Evolutionary conservation across 2,797 vertebrate genomes (phyloP), one percentile per base, ranked within the genome.

Genomic region (Gephyroberyx darwinii): DNA sequence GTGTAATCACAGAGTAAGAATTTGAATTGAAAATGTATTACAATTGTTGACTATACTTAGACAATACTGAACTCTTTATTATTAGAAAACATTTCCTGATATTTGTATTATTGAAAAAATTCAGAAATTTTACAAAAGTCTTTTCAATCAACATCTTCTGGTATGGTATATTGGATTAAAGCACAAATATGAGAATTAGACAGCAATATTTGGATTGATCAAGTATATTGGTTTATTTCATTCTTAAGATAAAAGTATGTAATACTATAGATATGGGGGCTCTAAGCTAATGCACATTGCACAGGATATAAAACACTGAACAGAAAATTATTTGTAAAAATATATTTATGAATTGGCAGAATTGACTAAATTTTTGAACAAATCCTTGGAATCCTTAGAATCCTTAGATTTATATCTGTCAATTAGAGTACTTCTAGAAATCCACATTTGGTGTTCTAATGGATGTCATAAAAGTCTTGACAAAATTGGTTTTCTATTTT

Each of bases 21-120:
- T 69, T 81, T 9, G 17, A 83, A 73, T 69, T 74, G 47, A 80
- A 54, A 26, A 86, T 83, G 78, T 82, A 79, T 78, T 77, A 77
- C 69, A 63, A 78, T 84, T 76, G 70, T 59, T 19, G 31, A 54
- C 61, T 76, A 80, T 86, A 85, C 76, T 75, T 81, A 26, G 26
- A 26, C 26, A 26, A 26, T 26, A 26, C 26, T 84, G 59, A 37
- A 65, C 73, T 33, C 17, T 65, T 73, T 7, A 12, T 26, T 8
- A 12, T 19, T 52, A 48, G 47, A 48, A 8, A 8, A 8, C 17
- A 48, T 8, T n/a, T n/a, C n/a, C 47, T 48, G 47, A 17, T 37
- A 10, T 70, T 68, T 67, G 41, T 48, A 79, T 69, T 50, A 20
- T n/a, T 43, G 39, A 53, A 58, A 74, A 66, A 70, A 58, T 56